A percentile compares a stretch with the other conserved stretches of the same genome.
Conservation (phyloP, 2,888 invertebrate species). For the Nebria salina region DNA sequence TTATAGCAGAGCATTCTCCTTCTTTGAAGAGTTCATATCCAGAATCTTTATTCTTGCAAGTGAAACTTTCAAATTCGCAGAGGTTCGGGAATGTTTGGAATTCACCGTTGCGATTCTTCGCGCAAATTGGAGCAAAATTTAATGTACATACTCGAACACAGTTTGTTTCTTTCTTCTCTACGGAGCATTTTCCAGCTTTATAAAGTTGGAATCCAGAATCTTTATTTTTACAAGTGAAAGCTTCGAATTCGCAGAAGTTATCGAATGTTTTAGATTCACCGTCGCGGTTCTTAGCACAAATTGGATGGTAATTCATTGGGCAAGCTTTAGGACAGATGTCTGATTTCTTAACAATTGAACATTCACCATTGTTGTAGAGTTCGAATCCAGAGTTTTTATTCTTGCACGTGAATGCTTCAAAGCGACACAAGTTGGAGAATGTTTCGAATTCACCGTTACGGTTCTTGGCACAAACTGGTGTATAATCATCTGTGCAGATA, state of each 20-base stretch:
- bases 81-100: constrained; percentile 4
- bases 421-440: constrained; percentile 17
- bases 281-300: neutral
- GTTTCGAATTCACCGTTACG: neutral
- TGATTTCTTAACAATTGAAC: neutral
- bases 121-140: neutral
- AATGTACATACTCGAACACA: neutral
- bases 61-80: neutral
- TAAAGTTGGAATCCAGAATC: neutral
- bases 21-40: neutral
- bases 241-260: neutral
- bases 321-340: neutral
- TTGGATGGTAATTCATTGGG: neutral
- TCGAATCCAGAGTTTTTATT: neutral
- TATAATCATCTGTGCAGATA: constrained; percentile 23
- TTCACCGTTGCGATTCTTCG: neutral
- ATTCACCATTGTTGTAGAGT: neutral
- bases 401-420: neutral
- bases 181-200: neutral
- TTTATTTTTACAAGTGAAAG: neutral
- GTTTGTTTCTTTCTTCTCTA: neutral
- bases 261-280: constrained; percentile 12
- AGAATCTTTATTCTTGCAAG: neutral
- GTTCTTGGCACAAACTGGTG: constrained; percentile 16
- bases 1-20: neutral